Conservation (phyloP, 2,888 invertebrate genomes). For the Drosophila meridionalis region DNA sequence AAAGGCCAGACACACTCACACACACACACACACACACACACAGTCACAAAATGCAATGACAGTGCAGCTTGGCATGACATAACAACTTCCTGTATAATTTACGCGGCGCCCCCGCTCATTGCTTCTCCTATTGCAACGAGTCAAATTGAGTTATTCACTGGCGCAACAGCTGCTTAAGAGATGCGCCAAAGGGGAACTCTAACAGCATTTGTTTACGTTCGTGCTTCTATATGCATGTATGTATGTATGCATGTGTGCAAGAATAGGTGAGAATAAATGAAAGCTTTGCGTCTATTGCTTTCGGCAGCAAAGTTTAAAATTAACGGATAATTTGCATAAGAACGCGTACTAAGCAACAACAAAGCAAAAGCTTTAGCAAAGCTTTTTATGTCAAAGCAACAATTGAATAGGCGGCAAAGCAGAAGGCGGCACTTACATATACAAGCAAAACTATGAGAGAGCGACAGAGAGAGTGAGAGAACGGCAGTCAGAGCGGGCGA, state of each 20-base stretch:
- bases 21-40: constrained; percentile 9
- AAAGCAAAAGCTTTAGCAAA: constrained; percentile 37
- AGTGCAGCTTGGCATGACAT: constrained; percentile 52
- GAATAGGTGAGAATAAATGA: neutral
- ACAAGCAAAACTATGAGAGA: neutral
- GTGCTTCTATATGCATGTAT: neutral
- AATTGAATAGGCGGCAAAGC: neutral
- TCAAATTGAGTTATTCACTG: constrained; percentile 55
- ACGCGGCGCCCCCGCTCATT: constrained; percentile 26
- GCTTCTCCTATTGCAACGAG: constrained; percentile 38
- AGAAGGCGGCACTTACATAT: neutral
- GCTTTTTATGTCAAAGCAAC: constrained; percentile 42
- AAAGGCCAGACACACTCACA: constrained; percentile 30
- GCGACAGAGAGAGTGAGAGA: neutral
- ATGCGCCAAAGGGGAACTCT: constrained; percentile 2
- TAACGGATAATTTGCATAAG: constrained; percentile 20
- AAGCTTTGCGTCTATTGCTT: neutral
- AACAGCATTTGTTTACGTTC: constrained; percentile 12
- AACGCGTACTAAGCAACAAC: constrained; percentile 13
- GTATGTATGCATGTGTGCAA: neutral
- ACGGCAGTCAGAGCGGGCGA: neutral
- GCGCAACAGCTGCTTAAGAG: constrained; percentile 48
- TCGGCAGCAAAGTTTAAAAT: neutral
- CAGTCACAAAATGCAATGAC: constrained; percentile 34
- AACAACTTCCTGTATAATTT: constrained; percentile 74